These are phyloP conservation scores for Leptura quadrifasciata DNA, from an alignment of 2,888 invertebrate species.

Conservation along the genomic window DNA sequence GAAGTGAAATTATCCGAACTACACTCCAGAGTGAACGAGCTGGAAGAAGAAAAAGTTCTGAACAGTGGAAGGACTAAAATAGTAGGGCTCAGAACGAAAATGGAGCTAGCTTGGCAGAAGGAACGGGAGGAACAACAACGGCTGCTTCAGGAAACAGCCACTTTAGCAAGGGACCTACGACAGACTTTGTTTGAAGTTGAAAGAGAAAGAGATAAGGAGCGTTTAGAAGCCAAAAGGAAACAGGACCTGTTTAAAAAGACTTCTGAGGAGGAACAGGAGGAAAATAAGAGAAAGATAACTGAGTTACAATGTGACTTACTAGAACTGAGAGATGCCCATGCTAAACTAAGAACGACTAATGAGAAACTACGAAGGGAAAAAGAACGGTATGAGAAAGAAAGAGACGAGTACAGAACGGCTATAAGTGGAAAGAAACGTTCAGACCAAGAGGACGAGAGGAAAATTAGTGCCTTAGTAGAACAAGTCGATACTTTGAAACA, in stretches of 20 bases:
- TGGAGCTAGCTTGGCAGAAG: slow-evolving; percentile 96
- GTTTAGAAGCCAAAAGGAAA: slow-evolving; percentile 89
- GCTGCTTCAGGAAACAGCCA: slow-evolving; percentile 92
- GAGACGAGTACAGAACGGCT: slow-evolving; percentile 77
- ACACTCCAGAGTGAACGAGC: slow-evolving; percentile 90
- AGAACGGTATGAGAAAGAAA: slow-evolving; percentile 88
- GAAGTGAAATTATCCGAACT: slow-evolving; percentile 92
- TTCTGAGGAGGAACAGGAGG: slow-evolving; percentile 92
- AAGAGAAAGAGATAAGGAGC: slow-evolving; percentile 91
- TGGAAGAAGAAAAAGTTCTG: slow-evolving; percentile 91
- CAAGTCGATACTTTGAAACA: slow-evolving; percentile 85
- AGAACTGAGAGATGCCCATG: slow-evolving; percentile 93
- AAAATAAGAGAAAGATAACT: slow-evolving; percentile 87
- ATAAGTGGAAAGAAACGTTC: slow-evolving; percentile 74
- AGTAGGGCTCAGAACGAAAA: slow-evolving; percentile 88
- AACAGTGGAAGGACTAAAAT: slow-evolving; percentile 90
- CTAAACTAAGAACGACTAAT: slow-evolving; percentile 91
- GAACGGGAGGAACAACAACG: slow-evolving; percentile 94
- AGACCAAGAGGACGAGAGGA: slow-evolving; percentile 83
- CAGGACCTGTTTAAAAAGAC: slow-evolving; percentile 89
- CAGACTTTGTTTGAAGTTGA: slow-evolving; percentile 94
- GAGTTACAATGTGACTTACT: slow-evolving; percentile 91
- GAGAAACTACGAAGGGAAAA: slow-evolving; percentile 92
- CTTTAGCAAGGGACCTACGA: slow-evolving; percentile 89
- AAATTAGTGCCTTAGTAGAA: slow-evolving; percentile 83